Base-by-base conservation (phyloP, 2,888 invertebrate genomes). In the Idaea aversata region DNA sequence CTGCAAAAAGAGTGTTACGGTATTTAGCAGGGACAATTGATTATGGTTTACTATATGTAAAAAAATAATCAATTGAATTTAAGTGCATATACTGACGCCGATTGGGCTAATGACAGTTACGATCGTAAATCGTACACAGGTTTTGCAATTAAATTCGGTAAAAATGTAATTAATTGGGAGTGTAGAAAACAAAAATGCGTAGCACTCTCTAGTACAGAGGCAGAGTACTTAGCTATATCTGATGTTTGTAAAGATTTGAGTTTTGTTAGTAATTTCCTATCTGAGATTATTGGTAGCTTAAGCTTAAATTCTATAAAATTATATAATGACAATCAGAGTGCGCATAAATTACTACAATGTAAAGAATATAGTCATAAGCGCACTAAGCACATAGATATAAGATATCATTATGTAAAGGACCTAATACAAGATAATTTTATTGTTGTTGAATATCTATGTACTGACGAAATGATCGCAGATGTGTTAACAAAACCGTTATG, bases 111-210 rank as follows among this genome's bases (percentile, higher is more conserved):
- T 60, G 63, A 70, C 61, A 2, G 36, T 0, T 1, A 63, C 1
- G 76, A 75, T 62, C 61, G 76, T 3, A 67, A 63, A 38, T 76
- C 75, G 0, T 75, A 70, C 16, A 73, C 71, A 7, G 75, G 76
- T 0, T 75, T 66, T 66, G 57, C 67, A 0, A 15, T 72, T 15
- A 70, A 68, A 62, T 6, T 74, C 3, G 67, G 69, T 15, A 16
- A 61, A 10, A 15, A 36, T 63, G 6, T 35, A 0, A 61, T 76
- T 15, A 62, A 60, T 15, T 75, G 73, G 73, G 72, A 74, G 61
- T 59, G 66, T 6, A 57, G 69, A 0, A 77, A 75, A 34, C 75
- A 75, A 34, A 15, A 59, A 15, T 65, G 60, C 59, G 68, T 70
- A 0, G 72, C 72, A 2, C 25, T 73, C 0, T 71, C 70, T 1